phyloP scores from a whole-genome alignment of 2,888 invertebrate genomes.

The Agrotis segetum region DNA sequence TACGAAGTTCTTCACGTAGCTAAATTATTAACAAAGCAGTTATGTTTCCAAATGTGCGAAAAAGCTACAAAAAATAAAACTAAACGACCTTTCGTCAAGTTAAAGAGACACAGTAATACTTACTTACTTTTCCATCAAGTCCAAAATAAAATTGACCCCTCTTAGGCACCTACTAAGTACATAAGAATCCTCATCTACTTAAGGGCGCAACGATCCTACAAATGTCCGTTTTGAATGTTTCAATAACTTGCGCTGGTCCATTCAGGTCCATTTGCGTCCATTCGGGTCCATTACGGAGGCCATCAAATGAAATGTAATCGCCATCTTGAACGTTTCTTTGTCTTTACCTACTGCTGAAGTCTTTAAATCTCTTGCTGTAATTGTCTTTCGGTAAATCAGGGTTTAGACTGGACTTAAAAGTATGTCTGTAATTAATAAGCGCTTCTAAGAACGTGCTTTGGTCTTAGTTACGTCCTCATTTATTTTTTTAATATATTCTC shows the following conservation, averaged over 20 bases:
- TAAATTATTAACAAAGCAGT: too few species aligned
- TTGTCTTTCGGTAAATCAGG: constrained; percentile 12
- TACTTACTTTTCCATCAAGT: background rate
- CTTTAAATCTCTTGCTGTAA: constrained; percentile 46
- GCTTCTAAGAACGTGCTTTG: too few species aligned
- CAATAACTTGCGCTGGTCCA: constrained; percentile 66
- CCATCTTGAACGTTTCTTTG: constrained; percentile 61
- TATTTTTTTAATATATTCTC: too few species aligned
- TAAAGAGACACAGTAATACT: too few species aligned
- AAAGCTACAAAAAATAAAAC: too few species aligned
- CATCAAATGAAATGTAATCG: constrained; percentile 73
- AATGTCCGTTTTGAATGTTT: constrained; percentile 48
- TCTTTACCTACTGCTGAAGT: constrained; percentile 52
- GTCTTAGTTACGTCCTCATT: too few species aligned
- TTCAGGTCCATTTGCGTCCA: constrained; percentile 72
- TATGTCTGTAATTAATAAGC: too few species aligned
- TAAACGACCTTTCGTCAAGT: too few species aligned
- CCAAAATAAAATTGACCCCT: background rate
- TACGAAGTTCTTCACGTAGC: too few species aligned
- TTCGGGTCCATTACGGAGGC: constrained; percentile 70
- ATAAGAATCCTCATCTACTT: constrained; percentile 16
- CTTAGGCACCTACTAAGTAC: background rate
- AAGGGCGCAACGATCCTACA: constrained; percentile 14
- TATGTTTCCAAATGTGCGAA: too few species aligned
- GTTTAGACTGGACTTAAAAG: too few species aligned